These are phyloP conservation scores for Nyctibius bracteatus DNA, from an alignment of 2,113 vertebrate genomes.

Conservation along the genomic window DNA sequence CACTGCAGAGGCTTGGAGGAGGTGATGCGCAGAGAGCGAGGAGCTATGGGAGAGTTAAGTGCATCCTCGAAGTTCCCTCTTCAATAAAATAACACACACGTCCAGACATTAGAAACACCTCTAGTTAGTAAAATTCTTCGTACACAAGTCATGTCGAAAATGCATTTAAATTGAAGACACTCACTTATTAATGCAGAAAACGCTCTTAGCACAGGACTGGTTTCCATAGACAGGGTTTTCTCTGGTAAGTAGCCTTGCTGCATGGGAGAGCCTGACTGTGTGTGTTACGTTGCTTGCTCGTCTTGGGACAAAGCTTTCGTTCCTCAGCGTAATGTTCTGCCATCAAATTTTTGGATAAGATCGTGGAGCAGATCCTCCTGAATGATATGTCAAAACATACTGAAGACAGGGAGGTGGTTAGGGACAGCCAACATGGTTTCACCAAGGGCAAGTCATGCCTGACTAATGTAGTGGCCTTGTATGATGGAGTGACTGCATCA, in stretches of 20 bases:
- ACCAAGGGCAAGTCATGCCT: not conserved
- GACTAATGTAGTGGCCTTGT: not conserved
- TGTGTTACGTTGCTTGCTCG: not conserved
- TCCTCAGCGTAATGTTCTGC: not conserved
- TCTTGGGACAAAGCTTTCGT: not conserved
- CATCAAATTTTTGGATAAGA: not conserved
- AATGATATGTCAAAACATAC: not conserved
- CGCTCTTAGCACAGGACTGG: rapidly evolving
- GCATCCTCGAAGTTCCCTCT: not conserved
- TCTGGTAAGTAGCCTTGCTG: not conserved
- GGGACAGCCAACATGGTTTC: not conserved
- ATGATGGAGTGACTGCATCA: not conserved
- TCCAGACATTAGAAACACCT: not conserved
- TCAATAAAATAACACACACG: not conserved
- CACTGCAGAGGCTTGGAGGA: not conserved
- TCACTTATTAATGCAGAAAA: not conserved
- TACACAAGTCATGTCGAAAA: not conserved
- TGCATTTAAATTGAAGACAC: not conserved
- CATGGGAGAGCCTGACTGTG: not conserved
- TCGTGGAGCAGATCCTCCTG: not conserved
- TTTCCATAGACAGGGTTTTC: not conserved
- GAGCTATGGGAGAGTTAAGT: not conserved
- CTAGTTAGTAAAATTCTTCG: not conserved
- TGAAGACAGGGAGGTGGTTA: not conserved
- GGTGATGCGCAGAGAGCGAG: not conserved